Conservation (phyloP, 2,113 vertebrate genomes). For the Casuarius casuarius region DNA sequence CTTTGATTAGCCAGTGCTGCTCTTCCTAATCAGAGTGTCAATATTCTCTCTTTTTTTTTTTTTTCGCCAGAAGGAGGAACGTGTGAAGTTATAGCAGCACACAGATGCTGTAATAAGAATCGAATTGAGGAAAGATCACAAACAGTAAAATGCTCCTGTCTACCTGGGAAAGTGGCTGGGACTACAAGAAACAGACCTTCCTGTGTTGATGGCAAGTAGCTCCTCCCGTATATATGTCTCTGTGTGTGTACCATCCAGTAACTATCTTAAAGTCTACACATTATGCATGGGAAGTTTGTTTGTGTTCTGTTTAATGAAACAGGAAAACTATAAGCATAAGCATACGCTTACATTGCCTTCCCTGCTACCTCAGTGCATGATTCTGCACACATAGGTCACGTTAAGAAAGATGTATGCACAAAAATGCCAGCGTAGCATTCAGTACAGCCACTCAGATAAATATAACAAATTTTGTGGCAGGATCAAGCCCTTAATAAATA, state of each 20-base stretch:
- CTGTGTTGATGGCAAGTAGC: constrained; percentile 94
- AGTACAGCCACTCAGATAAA: neutral
- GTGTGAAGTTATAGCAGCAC: constrained; percentile 98
- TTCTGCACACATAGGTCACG: neutral
- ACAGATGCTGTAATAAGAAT: constrained; percentile 99
- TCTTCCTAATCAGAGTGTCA: constrained; percentile 61
- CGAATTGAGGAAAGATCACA: constrained; percentile 98
- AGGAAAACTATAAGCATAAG: neutral
- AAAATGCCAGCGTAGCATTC: neutral
- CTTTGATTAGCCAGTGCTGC: constrained; percentile 13
- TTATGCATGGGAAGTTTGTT: neutral
- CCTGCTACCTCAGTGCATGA: neutral
- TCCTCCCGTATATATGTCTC: neutral
- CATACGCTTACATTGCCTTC: neutral
- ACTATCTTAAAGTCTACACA: neutral
- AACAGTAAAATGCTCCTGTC: constrained; percentile 99
- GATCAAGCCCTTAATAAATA: neutral
- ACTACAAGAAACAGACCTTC: constrained; percentile 98
- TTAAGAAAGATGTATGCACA: neutral
- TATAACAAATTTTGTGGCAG: neutral
- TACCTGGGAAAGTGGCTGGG: constrained; percentile 98
- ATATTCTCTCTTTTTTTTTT: constrained; percentile 54
- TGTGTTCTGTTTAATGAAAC: neutral
- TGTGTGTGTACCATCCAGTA: neutral
- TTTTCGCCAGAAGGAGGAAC: constrained; percentile 93